These are phyloP conservation scores for Lasioglossum zephyrum DNA, from an alignment of 2,888 invertebrate species.

Conservation along the genomic window DNA sequence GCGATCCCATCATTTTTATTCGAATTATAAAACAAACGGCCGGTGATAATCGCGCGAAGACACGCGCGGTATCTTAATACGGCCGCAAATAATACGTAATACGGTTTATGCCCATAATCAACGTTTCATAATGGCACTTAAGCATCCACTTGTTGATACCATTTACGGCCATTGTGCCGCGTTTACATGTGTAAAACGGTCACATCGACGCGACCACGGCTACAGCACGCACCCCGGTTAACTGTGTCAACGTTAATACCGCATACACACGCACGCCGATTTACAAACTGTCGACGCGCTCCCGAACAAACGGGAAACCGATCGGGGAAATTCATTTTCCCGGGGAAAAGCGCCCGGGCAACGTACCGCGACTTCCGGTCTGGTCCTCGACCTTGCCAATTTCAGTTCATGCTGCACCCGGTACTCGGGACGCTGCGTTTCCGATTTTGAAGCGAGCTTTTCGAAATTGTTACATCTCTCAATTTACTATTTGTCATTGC, in stretches of 20 bases:
- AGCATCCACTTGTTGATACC: slow-evolving; percentile 82
- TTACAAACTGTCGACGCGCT: slow-evolving; percentile 58
- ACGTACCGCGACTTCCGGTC: background rate
- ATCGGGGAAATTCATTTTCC: background rate
- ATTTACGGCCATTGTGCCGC: slow-evolving; percentile 75
- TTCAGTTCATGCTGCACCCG: background rate
- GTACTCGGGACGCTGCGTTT: background rate
- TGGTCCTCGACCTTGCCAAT: background rate
- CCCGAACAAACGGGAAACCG: background rate
- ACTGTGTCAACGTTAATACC: slow-evolving; percentile 69
- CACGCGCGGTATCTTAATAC: slow-evolving; percentile 72
- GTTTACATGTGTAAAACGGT: slow-evolving; percentile 72
- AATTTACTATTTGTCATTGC: background rate
- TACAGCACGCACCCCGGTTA: slow-evolving; percentile 64
- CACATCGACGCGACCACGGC: slow-evolving; percentile 58
- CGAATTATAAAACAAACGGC: slow-evolving; percentile 56
- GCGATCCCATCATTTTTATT: slow-evolving; percentile 32
- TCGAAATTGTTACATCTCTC: background rate
- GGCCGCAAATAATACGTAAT: slow-evolving; percentile 67
- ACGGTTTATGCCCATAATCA: slow-evolving; percentile 78
- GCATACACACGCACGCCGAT: slow-evolving; percentile 65
- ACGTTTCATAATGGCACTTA: slow-evolving; percentile 79
- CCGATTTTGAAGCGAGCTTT: background rate
- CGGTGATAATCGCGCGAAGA: slow-evolving; percentile 69
- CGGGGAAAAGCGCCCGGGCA: background rate